phyloP scores from a whole-genome alignment of 2,888 invertebrate species.

The Drosophila planitibia region DNA sequence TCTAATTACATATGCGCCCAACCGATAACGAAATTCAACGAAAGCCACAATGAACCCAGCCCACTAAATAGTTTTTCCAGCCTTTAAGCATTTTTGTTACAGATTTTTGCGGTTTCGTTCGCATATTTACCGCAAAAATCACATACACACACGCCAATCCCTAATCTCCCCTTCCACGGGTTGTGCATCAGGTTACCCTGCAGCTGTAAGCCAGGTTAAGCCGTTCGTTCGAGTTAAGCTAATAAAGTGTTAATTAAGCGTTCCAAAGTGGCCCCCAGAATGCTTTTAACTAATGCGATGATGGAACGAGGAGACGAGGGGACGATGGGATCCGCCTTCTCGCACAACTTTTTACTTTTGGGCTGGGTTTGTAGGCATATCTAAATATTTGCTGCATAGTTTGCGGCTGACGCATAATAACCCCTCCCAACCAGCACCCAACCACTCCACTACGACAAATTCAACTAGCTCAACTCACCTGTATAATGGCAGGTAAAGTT shows the following conservation, averaged over 20 bases:
- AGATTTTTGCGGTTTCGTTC: conserved; percentile 64
- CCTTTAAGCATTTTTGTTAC: conserved; percentile 71
- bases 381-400: conserved; percentile 76
- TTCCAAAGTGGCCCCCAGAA: conserved; percentile 64
- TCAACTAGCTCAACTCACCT: conserved; percentile 33
- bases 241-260: conserved; percentile 78
- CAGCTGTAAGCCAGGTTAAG: conserved; percentile 60
- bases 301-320: neutral
- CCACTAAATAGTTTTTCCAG: conserved; percentile 70
- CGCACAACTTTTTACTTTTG: conserved; percentile 38
- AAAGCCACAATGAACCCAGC: conserved; percentile 29
- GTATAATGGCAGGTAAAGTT: conserved; percentile 57
- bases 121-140: conserved; percentile 69
- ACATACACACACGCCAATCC: conserved; percentile 41
- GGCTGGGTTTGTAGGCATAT: conserved; percentile 58
- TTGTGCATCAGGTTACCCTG: conserved; percentile 41
- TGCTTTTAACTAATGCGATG: conserved; percentile 62
- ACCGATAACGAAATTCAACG: conserved; percentile 29
- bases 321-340: conserved; percentile 11
- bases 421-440: fast-evolving
- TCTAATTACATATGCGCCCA: conserved; percentile 49
- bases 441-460: conserved; percentile 2
- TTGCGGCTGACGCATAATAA: conserved; percentile 69
- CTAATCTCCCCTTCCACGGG: neutral
- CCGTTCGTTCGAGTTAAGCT: conserved; percentile 61